phyloP scores from a whole-genome alignment of 2,113 vertebrate species.

The Proterorhinus semilunaris region DNA sequence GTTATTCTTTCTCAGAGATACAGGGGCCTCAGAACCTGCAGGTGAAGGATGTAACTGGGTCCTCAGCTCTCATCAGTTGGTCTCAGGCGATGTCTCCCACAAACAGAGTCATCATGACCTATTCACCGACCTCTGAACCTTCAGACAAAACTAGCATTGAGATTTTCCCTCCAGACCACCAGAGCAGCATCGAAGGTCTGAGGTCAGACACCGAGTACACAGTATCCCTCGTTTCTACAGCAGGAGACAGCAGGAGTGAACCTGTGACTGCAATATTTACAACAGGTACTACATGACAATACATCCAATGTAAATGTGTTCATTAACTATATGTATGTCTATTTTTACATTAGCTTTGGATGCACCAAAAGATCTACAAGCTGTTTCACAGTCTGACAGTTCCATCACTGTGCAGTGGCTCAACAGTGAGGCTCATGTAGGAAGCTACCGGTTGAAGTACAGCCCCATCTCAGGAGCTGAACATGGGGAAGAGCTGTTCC shows the following conservation, averaged over 20 bases:
- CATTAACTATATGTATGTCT: background rate
- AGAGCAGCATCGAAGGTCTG: slow-evolving; percentile 84
- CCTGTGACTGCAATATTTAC: slow-evolving; percentile 80
- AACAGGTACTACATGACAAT: slow-evolving; percentile 78
- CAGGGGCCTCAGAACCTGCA: slow-evolving; percentile 86
- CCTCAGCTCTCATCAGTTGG: slow-evolving; percentile 88
- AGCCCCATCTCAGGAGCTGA: slow-evolving; percentile 87
- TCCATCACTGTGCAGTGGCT: slow-evolving; percentile 90
- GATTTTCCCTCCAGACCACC: slow-evolving; percentile 80
- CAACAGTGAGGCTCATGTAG: slow-evolving; percentile 81
- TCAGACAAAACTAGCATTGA: slow-evolving; percentile 78
- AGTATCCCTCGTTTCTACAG: slow-evolving; percentile 81
- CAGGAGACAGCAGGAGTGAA: slow-evolving; percentile 78
- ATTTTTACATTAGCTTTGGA: slow-evolving; percentile 80
- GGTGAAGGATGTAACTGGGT: slow-evolving; percentile 86
- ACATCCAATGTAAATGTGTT: too few relatives aligned
- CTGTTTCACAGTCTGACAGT: slow-evolving; percentile 83
- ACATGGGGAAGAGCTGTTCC: slow-evolving; percentile 83
- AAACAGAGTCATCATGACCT: slow-evolving; percentile 81
- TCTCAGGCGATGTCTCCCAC: slow-evolving; percentile 83
- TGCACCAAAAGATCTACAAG: slow-evolving; percentile 80
- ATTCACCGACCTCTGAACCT: slow-evolving; percentile 75
- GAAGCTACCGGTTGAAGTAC: slow-evolving; percentile 87
- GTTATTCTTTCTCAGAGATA: slow-evolving; percentile 71
- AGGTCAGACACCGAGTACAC: slow-evolving; percentile 87